phyloP scores from a whole-genome alignment of 2,797 vertebrate genomes.

The Natrix natrix region DNA sequence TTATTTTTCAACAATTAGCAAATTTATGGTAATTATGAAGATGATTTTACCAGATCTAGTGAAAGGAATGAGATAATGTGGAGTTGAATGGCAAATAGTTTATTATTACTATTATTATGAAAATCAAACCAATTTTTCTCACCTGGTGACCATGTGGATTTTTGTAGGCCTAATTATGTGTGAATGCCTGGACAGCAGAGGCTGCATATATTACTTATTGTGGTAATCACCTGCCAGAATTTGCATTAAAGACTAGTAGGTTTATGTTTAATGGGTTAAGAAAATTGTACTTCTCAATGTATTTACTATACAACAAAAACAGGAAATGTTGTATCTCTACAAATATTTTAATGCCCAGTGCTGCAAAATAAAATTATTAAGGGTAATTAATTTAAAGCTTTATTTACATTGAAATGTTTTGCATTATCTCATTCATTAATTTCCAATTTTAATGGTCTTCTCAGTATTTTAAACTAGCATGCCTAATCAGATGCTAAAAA shows the following conservation, averaged over 20 bases:
- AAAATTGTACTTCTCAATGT: background rate
- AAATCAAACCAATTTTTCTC: background rate
- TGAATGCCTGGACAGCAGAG: background rate
- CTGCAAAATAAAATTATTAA: constrained; percentile 33
- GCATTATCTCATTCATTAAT: constrained; percentile 50
- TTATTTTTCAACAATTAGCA: background rate
- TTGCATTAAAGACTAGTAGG: background rate
- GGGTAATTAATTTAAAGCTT: constrained; percentile 44
- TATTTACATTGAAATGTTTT: constrained; percentile 29
- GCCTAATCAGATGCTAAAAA: constrained; percentile 60
- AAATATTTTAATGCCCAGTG: background rate
- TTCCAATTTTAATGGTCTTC: constrained; percentile 43
- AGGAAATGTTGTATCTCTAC: background rate
- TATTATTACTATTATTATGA: background rate
- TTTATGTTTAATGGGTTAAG: constrained; percentile 3
- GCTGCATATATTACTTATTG: constrained; percentile 6
- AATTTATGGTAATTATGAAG: background rate
- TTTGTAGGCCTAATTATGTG: background rate
- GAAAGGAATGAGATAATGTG: background rate
- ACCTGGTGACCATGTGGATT: background rate
- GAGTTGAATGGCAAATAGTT: background rate
- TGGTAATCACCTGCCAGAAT: background rate
- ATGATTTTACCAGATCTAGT: background rate
- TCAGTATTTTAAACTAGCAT: constrained; percentile 46
- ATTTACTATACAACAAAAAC: constrained; percentile 26